Percentiles rank a stretch among this genome's conserved stretches.
phyloP scores from a whole-genome alignment of 64 coral and sea anemone species.

The Astreopora myriophthalma region DNA sequence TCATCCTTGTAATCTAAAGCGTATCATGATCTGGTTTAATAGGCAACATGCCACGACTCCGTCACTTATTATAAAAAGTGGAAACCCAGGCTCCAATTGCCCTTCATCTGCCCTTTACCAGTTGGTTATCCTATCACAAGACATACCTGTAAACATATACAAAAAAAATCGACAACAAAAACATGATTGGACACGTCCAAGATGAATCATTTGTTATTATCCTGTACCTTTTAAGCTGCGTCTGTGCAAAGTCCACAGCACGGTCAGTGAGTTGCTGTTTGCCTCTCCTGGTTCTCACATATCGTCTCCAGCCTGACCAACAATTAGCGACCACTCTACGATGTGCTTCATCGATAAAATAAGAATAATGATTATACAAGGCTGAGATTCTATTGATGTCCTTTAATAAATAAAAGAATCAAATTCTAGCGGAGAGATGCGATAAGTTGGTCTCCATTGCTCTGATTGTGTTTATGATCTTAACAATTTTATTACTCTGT shows the following conservation, averaged over 20 bases:
- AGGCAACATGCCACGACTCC: too few relatives aligned
- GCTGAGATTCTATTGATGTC: too few relatives aligned
- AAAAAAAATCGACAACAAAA: background rate
- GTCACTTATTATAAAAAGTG: too few relatives aligned
- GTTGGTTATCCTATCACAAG: background rate
- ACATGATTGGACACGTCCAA: background rate
- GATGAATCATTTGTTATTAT: background rate
- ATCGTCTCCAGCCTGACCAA: conserved; percentile 50
- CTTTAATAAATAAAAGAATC: too few relatives aligned
- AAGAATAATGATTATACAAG: background rate
- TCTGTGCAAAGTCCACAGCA: conserved; percentile 18
- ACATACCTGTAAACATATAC: background rate
- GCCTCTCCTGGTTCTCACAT: conserved; percentile 34
- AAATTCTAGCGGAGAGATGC: too few relatives aligned
- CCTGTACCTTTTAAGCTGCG: conserved; percentile 31
- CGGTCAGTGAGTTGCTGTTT: conserved; percentile 26
- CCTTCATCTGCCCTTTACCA: too few relatives aligned
- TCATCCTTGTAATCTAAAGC: too few relatives aligned
- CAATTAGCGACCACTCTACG: background rate
- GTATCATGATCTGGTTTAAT: too few relatives aligned
- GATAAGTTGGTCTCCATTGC: too few relatives aligned
- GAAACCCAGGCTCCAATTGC: too few relatives aligned
- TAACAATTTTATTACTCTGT: too few relatives aligned
- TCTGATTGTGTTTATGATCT: too few relatives aligned
- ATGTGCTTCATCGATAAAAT: conserved; percentile 28